Percentiles rank a stretch among this genome's conserved stretches.
phyloP scores from a whole-genome alignment of 2,888 invertebrate genomes.

The Halictus quadricinctus region DNA sequence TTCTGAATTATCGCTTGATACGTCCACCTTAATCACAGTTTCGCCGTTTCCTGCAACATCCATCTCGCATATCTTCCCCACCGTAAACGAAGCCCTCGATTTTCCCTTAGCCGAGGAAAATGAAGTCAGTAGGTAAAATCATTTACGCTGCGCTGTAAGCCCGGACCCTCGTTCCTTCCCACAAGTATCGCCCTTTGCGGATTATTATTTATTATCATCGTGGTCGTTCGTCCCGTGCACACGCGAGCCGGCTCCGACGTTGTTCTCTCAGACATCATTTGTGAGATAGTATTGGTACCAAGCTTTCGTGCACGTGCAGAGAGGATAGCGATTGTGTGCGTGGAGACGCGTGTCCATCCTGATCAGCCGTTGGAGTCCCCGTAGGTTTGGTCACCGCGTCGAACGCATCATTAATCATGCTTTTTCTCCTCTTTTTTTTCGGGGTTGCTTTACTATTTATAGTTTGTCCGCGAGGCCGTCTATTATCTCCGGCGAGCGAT shows the following conservation, averaged over 20 bases:
- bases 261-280: slow-evolving; percentile 58
- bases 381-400: slow-evolving; percentile 67
- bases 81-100: not conserved
- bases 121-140: slow-evolving; percentile 66
- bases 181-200: slow-evolving; percentile 72
- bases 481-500: slow-evolving; percentile 74
- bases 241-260: slow-evolving; percentile 29
- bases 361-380: slow-evolving; percentile 62
- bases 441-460: slow-evolving; percentile 72
- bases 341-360: slow-evolving; percentile 67
- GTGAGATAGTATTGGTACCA: slow-evolving; percentile 25
- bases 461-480: slow-evolving; percentile 70
- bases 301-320: not conserved
- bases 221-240: slow-evolving; percentile 44
- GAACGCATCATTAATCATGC: slow-evolving; percentile 70
- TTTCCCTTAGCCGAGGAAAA: slow-evolving; percentile 44
- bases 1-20: not conserved
- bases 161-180: slow-evolving; percentile 64
- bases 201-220: slow-evolving; percentile 78
- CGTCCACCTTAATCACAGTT: not conserved
- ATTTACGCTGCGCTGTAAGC: slow-evolving; percentile 52
- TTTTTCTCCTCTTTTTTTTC: slow-evolving; percentile 43
- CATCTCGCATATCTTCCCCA: not conserved
- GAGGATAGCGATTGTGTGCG: slow-evolving; percentile 7
- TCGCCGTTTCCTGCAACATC: not conserved